phyloP scores from a whole-genome alignment of 2,113 vertebrate species.

The Apeltes quadracus region DNA sequence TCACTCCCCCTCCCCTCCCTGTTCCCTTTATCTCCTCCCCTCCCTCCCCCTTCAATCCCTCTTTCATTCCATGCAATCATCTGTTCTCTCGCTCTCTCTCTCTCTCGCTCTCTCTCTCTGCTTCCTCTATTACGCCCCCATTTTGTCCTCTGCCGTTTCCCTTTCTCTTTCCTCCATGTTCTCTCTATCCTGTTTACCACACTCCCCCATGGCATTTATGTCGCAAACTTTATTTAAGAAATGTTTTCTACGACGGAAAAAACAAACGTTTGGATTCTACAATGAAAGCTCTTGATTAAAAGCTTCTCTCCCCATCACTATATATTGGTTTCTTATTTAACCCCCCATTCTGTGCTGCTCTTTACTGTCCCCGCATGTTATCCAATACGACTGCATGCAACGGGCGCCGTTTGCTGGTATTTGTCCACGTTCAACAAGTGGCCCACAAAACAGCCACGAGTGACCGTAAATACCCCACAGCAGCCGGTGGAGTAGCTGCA shows the following conservation, averaged over 20 bases:
- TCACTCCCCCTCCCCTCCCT: slow-evolving; percentile 53
- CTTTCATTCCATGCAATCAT: slow-evolving; percentile 79
- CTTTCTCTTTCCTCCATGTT: slow-evolving; percentile 71
- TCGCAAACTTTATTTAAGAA: slow-evolving; percentile 65
- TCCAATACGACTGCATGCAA: background rate
- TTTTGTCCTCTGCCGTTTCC: slow-evolving; percentile 74
- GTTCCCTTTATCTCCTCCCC: slow-evolving; percentile 70
- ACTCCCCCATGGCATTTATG: slow-evolving; percentile 54
- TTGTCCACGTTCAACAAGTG: slow-evolving; percentile 68
- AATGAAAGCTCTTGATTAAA: slow-evolving; percentile 27
- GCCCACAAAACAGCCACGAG: slow-evolving; percentile 23
- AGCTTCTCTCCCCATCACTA: background rate
- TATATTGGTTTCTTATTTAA: slow-evolving; percentile 14
- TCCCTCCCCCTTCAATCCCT: slow-evolving; percentile 71
- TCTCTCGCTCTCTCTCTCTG: slow-evolving; percentile 62
- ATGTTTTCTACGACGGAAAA: slow-evolving; percentile 12
- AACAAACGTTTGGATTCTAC: background rate
- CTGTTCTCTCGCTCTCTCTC: slow-evolving; percentile 63
- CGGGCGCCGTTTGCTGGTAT: slow-evolving; percentile 2
- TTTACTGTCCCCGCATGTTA: slow-evolving; percentile 13
- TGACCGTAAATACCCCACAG: background rate
- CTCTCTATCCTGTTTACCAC: slow-evolving; percentile 67
- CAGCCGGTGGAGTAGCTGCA: slow-evolving; percentile 20
- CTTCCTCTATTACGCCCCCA: slow-evolving; percentile 74
- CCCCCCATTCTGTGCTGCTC: background rate